phyloP scores from a whole-genome alignment of 2,797 vertebrate genomes.

The Pangasius krempfi region DNA sequence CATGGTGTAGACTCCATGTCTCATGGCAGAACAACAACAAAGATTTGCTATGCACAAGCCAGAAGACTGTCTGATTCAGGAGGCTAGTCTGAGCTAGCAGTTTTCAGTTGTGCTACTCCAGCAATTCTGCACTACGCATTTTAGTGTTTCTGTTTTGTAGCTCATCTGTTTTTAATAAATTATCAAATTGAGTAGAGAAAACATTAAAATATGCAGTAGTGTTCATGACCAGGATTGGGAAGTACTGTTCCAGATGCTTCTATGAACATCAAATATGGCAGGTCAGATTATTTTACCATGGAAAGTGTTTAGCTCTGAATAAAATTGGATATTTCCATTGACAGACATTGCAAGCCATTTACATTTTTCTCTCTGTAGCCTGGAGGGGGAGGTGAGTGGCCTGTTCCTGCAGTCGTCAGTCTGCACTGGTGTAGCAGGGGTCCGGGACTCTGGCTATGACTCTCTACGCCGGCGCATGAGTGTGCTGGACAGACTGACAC shows the following conservation, averaged over 20 bases:
- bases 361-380: constrained; percentile 61
- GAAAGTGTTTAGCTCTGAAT: background rate
- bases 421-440: constrained; percentile 66
- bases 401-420: constrained; percentile 74
- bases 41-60: background rate
- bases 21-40: background rate
- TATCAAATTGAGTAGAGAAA: background rate
- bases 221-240: background rate
- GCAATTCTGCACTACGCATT: background rate
- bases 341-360: background rate
- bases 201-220: background rate
- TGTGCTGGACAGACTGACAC: constrained; percentile 86
- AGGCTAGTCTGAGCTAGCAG: background rate
- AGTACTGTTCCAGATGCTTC: background rate
- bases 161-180: background rate
- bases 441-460: constrained; percentile 90
- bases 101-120: background rate
- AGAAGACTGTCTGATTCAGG: background rate
- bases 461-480: constrained; percentile 86
- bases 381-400: constrained; percentile 80
- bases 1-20: background rate
- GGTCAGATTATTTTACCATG: background rate
- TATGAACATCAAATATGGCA: background rate
- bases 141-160: background rate
- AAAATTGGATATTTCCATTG: background rate